These are phyloP conservation scores for Nemotelus pantherinus DNA, from an alignment of 2,888 invertebrate genomes.

Conservation along the genomic window DNA sequence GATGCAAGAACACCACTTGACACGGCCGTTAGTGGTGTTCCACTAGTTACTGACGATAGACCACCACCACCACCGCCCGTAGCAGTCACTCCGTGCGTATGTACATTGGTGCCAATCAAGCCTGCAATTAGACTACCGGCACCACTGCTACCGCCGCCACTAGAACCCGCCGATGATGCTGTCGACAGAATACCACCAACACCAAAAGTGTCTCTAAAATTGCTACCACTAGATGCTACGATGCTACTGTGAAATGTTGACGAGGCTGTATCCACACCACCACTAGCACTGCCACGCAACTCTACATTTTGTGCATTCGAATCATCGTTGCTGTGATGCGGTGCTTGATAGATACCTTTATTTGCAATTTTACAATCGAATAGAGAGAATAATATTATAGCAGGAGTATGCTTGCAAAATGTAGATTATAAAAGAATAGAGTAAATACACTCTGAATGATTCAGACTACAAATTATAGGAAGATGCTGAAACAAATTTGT, in stretches of 20 bases:
- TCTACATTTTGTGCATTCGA: slow-evolving; percentile 61
- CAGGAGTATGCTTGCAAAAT: too few relatives aligned
- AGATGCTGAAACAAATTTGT: too few relatives aligned
- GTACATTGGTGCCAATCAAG: slow-evolving; percentile 37
- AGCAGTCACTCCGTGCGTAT: slow-evolving; percentile 33
- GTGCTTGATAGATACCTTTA: slow-evolving; percentile 61
- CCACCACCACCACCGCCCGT: slow-evolving; percentile 57
- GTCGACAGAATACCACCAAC: slow-evolving; percentile 38
- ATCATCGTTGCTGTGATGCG: slow-evolving; percentile 58
- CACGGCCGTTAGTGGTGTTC: slow-evolving; percentile 28
- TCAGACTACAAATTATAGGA: too few relatives aligned
- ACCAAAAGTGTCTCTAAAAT: slow-evolving; percentile 49
- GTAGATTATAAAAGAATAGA: too few relatives aligned
- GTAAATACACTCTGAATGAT: too few relatives aligned
- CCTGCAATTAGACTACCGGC: slow-evolving; percentile 16
- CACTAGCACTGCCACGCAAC: slow-evolving; percentile 55
- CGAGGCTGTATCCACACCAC: slow-evolving; percentile 52
- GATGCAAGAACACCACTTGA: slow-evolving; percentile 58
- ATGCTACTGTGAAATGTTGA: slow-evolving; percentile 43
- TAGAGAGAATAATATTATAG: too few relatives aligned
- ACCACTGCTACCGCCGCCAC: slow-evolving; percentile 19
- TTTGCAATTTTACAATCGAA: not conserved
- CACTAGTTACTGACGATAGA: slow-evolving; percentile 47
- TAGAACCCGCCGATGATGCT: not conserved
- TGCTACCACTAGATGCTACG: slow-evolving; percentile 49